phyloP scores from a whole-genome alignment of 2,888 invertebrate genomes.

The Lissonota sp. region DNA sequence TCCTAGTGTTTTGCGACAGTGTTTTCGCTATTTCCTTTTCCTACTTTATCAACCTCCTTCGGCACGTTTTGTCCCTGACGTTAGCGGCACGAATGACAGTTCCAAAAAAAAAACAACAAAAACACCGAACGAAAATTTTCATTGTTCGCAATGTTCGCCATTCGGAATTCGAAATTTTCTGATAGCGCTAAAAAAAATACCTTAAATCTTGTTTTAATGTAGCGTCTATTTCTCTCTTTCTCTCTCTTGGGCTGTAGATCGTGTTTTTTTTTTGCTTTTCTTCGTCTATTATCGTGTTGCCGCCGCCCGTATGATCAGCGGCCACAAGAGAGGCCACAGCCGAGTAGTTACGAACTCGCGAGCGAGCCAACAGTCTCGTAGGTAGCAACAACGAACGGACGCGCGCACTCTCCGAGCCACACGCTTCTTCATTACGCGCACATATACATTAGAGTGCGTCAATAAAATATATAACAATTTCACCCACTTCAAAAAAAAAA shows the following conservation, averaged over 20 bases:
- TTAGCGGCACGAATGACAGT: conserved; percentile 21
- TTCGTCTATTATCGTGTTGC: neutral
- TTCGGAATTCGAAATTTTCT: neutral
- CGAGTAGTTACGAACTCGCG: conserved; percentile 43
- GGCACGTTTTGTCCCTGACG: conserved; percentile 16
- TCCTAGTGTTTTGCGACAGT: too few relatives aligned
- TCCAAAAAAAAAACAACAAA: conserved; percentile 22
- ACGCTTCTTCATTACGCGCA: conserved; percentile 27
- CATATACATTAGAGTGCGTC: too few relatives aligned
- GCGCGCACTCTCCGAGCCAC: conserved; percentile 56
- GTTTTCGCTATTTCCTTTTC: too few relatives aligned
- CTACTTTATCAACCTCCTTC: too few relatives aligned
- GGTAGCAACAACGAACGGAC: conserved; percentile 68
- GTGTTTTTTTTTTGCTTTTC: conserved; percentile 2
- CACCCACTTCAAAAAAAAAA: too few relatives aligned
- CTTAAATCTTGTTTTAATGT: conserved; percentile 29
- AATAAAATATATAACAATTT: too few relatives aligned
- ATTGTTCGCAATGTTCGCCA: neutral
- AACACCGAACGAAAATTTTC: conserved; percentile 36
- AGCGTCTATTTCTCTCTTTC: neutral
- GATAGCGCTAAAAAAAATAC: neutral
- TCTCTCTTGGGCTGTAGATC: conserved; percentile 6
- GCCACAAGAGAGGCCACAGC: neutral
- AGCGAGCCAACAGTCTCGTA: conserved; percentile 60
- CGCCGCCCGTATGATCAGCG: neutral